Evolutionary conservation across 2,113 vertebrate species (phyloP).

Genomic region (Hemicordylus capensis): DNA sequence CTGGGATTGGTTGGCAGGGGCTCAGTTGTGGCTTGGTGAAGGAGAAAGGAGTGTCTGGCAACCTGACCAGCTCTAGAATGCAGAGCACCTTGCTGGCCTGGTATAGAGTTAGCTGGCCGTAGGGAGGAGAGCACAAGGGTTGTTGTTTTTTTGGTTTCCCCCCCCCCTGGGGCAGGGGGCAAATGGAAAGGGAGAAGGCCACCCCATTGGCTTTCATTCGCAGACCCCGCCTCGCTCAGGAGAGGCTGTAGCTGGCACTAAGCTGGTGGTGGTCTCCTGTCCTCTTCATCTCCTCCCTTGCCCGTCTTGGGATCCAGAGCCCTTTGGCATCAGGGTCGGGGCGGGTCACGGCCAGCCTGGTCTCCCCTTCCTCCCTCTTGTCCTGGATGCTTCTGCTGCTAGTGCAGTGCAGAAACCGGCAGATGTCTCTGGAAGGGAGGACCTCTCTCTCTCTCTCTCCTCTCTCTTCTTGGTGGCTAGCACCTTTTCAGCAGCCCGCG

Average conservation of each 20-base stretch:
- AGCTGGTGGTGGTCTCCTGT: conserved; percentile 3
- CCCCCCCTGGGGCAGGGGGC: background rate
- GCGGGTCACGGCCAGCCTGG: background rate
- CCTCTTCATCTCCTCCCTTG: accelerated
- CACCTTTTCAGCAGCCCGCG: background rate
- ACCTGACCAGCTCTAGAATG: background rate
- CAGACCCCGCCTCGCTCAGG: conserved; percentile 19
- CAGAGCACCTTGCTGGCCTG: background rate
- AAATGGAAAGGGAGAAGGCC: conserved; percentile 7
- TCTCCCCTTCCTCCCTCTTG: conserved; percentile 1
- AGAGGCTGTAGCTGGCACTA: conserved; percentile 22
- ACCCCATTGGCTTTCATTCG: accelerated
- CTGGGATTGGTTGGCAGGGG: background rate
- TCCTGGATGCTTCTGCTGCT: background rate
- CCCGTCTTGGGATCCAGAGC: conserved; percentile 10
- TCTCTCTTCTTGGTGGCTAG: background rate
- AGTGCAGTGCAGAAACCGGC: background rate
- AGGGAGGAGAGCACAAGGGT: too few species aligned
- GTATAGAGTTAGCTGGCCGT: background rate
- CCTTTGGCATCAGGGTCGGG: background rate
- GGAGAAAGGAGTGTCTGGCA: background rate
- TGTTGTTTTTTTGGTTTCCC: too few species aligned
- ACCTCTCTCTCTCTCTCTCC: background rate
- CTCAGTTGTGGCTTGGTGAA: background rate
- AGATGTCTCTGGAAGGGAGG: background rate